Conservation (phyloP, 2,888 invertebrate species). For the Dichetophora obliterata region DNA sequence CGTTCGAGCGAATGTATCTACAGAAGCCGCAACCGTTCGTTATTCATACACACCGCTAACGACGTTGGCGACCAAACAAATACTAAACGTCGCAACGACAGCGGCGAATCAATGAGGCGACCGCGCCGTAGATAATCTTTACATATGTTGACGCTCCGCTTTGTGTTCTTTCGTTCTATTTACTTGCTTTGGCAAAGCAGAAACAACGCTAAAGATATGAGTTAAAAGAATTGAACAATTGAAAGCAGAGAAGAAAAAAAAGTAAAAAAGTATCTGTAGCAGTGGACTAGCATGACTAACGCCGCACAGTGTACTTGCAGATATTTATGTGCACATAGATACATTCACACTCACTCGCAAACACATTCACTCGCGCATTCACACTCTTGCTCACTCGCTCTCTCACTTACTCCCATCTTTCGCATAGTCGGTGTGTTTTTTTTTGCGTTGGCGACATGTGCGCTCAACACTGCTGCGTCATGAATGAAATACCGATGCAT, state of each 20-base stretch:
- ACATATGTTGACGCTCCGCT: neutral
- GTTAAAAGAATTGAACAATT: neutral
- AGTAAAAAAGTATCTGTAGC: conserved; percentile 13
- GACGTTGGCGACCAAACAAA: conserved; percentile 67
- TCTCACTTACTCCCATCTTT: neutral
- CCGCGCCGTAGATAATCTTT: conserved; percentile 30
- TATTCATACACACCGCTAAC: conserved; percentile 58
- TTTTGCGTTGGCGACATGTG: neutral
- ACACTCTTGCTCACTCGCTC: neutral
- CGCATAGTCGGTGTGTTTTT: neutral
- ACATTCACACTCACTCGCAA: neutral
- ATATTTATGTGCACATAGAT: too few species aligned
- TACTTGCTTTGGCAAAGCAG: conserved; percentile 5
- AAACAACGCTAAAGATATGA: conserved; percentile 28
- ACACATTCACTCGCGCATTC: neutral
- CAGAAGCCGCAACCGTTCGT: conserved; percentile 39
- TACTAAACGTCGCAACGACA: conserved; percentile 54
- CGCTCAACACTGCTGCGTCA: conserved; percentile 10
- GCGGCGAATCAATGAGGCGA: conserved; percentile 29
- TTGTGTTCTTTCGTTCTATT: neutral
- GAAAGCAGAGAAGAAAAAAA: too few species aligned
- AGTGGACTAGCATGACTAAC: conserved; percentile 24
- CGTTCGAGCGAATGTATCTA: conserved; percentile 26
- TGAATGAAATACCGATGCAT: conserved; percentile 44
- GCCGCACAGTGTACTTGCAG: neutral